Percentiles rank a stretch among this genome's conserved stretches.
Conservation (phyloP, 2,113 vertebrate genomes). For the Manacus vitellinus region DNA sequence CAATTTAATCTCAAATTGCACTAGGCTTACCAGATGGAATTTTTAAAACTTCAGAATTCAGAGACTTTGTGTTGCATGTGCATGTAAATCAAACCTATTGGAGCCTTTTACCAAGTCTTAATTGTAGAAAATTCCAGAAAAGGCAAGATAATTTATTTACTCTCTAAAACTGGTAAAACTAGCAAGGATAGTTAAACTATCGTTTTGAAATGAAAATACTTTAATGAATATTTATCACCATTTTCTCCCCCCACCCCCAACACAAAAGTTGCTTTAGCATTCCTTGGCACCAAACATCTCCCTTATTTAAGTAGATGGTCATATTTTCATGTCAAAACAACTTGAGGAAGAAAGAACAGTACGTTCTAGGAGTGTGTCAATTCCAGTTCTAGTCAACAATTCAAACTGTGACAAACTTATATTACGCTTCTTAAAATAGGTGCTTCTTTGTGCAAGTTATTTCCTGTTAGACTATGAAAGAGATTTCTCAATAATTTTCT, state of each 20-base stretch:
- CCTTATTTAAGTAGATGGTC: slow-evolving; percentile 64
- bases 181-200: slow-evolving; percentile 34
- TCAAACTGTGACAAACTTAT: slow-evolving; percentile 21
- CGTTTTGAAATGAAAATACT: slow-evolving; percentile 61
- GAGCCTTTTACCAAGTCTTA: neutral
- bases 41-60: neutral
- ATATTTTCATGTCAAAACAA: slow-evolving; percentile 71
- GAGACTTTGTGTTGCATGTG: neutral
- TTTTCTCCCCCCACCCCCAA: rapidly evolving
- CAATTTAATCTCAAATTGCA: neutral
- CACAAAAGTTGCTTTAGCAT: slow-evolving; percentile 65
- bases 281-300: slow-evolving; percentile 26
- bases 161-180: neutral
- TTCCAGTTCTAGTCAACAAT: slow-evolving; percentile 12
- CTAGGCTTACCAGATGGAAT: neutral
- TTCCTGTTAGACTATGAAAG: neutral
- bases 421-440: neutral
- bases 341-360: slow-evolving; percentile 51
- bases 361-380: slow-evolving; percentile 1
- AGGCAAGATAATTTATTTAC: neutral
- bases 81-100: neutral
- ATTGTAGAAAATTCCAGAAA: slow-evolving; percentile 21
- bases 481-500: neutral
- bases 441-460: neutral
- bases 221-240: slow-evolving; percentile 63